Percentiles rank a stretch among this genome's conserved stretches.
Evolutionary conservation across 2,113 vertebrate genomes (phyloP).

Genomic region (Pithys albifrons): DNA sequence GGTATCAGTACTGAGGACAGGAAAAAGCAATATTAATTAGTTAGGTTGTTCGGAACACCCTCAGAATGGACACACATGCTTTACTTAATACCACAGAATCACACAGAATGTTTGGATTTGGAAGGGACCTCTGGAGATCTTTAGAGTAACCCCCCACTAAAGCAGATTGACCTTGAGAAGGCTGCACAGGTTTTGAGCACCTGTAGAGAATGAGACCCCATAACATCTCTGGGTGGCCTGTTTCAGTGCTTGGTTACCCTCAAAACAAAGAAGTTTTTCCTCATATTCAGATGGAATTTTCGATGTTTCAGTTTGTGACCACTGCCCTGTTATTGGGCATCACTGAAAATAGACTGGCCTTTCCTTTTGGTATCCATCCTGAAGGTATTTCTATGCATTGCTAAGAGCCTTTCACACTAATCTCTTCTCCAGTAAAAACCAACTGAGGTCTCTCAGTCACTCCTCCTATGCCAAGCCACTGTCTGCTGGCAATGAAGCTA

Average conservation of each 20-base stretch:
- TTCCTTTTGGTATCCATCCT: neutral
- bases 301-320: neutral
- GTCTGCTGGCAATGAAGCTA: neutral
- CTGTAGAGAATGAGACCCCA: neutral
- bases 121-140: neutral
- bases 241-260: accelerated
- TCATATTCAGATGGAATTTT: neutral
- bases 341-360: neutral
- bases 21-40: neutral
- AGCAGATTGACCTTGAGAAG: neutral
- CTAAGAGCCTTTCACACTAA: neutral
- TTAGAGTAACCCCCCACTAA: neutral
- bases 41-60: neutral
- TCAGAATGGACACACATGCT: neutral
- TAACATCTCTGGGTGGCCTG: neutral
- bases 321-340: neutral
- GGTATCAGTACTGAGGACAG: neutral
- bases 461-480: neutral
- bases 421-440: neutral
- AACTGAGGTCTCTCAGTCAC: accelerated
- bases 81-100: neutral
- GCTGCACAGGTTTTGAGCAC: neutral
- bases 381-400: neutral
- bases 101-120: neutral
- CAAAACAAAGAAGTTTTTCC: neutral